Conservation (phyloP, 2,888 invertebrate species). For the Octonoba sinensis region DNA sequence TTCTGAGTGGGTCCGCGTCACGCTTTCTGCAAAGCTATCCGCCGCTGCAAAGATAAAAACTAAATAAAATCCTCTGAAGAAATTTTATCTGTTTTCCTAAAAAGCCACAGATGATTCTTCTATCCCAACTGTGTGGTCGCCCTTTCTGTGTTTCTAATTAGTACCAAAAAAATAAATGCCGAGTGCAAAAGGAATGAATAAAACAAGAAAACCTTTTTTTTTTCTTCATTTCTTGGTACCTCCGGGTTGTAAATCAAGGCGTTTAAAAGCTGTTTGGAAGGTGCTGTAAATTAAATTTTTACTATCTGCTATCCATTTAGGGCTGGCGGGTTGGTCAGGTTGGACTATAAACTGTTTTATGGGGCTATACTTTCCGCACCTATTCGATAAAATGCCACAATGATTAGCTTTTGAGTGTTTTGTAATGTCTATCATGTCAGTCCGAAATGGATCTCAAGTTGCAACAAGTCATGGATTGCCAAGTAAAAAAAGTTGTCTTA, state of each 20-base stretch:
- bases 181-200: background rate
- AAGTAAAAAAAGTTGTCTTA: too few species aligned
- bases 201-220: background rate
- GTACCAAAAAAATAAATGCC: constrained; percentile 36
- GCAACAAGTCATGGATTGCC: too few species aligned
- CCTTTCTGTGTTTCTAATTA: constrained; percentile 54
- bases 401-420: constrained; percentile 52
- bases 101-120: constrained; percentile 1
- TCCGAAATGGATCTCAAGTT: too few species aligned
- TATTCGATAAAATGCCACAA: constrained; percentile 41
- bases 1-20: constrained; percentile 13
- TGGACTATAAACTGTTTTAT: constrained; percentile 54
- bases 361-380: constrained; percentile 54
- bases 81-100: constrained; percentile 21
- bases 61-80: constrained; percentile 33
- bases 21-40: constrained; percentile 14
- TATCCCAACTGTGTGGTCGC: constrained; percentile 56
- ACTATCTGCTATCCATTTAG: constrained; percentile 46
- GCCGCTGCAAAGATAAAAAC: constrained; percentile 37
- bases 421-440: constrained; percentile 14
- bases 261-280: constrained; percentile 60
- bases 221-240: background rate
- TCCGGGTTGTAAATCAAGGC: constrained; percentile 53
- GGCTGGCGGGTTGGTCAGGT: constrained; percentile 33
- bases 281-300: constrained; percentile 57